These are phyloP conservation scores for Champsocephalus esox DNA, from an alignment of 2,797 vertebrate genomes.

Conservation along the genomic window DNA sequence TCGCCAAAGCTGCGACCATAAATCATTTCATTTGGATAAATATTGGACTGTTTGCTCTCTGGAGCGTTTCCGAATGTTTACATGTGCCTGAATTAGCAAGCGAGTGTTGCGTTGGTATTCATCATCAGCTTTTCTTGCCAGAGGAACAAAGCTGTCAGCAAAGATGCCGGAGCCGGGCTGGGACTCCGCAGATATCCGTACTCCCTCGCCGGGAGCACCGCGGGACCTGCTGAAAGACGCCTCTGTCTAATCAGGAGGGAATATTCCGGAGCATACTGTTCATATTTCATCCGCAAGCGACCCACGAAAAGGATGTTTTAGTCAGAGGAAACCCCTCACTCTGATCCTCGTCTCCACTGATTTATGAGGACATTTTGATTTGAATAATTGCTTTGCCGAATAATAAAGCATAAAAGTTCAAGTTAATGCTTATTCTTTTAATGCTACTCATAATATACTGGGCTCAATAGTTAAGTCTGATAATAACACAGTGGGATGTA, in stretches of 20 bases:
- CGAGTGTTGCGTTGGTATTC: constrained; percentile 63
- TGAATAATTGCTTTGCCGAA: constrained; percentile 48
- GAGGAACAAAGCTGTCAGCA: constrained; percentile 67
- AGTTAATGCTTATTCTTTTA: constrained; percentile 34
- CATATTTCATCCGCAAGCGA: constrained; percentile 48
- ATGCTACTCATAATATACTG: constrained; percentile 21
- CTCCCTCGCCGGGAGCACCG: constrained; percentile 48
- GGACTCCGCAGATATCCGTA: constrained; percentile 41
- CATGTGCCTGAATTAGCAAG: constrained; percentile 58
- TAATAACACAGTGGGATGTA: constrained; percentile 38
- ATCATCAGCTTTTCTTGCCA: constrained; percentile 66
- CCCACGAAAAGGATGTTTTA: constrained; percentile 50
- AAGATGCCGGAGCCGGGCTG: constrained; percentile 41
- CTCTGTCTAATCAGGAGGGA: constrained; percentile 74
- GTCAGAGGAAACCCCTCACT: constrained; percentile 49
- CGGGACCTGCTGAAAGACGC: constrained; percentile 68
- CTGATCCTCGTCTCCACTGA: constrained; percentile 23
- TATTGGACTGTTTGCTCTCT: constrained; percentile 52
- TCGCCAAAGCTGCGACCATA: constrained; percentile 35
- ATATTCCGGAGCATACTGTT: constrained; percentile 61
- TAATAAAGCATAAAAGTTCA: constrained; percentile 26
- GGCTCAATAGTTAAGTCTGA: constrained; percentile 7
- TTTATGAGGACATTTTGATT: constrained; percentile 56
- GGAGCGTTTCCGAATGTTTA: constrained; percentile 60
- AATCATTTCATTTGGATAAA: constrained; percentile 66